Evolutionary conservation across 2,797 vertebrate genomes (phyloP).

Genomic region (Tamandua tetradactyla): DNA sequence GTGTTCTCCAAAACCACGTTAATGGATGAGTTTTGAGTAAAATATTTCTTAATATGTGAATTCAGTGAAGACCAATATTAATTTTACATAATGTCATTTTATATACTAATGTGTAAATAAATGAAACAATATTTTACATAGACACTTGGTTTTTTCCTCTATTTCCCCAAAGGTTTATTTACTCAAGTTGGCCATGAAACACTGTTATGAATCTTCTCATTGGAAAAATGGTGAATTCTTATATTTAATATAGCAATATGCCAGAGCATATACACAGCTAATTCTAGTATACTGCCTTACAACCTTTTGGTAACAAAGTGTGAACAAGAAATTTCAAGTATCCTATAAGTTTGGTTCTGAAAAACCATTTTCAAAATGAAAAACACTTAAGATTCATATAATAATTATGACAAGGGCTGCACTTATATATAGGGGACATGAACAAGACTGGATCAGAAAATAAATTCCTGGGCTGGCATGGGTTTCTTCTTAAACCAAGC

Average conservation of each 20-base stretch:
- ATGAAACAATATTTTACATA: background rate
- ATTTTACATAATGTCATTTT: background rate
- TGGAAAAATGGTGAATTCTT: background rate
- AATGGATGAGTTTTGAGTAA: background rate
- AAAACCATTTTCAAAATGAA: constrained; percentile 31
- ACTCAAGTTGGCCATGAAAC: background rate
- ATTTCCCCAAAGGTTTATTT: constrained; percentile 2
- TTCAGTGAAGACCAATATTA: background rate
- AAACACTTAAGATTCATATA: background rate
- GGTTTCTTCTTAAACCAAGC: background rate
- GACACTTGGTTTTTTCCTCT: background rate
- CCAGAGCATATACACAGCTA: background rate
- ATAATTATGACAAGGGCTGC: background rate
- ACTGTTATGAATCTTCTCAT: background rate
- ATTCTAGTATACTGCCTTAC: background rate
- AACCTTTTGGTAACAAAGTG: background rate
- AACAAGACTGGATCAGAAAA: background rate
- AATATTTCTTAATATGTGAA: background rate
- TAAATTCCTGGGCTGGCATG: background rate
- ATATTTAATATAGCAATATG: background rate
- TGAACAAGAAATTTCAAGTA: constrained; percentile 17
- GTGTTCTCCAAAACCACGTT: background rate
- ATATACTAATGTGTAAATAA: background rate
- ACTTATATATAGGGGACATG: background rate
- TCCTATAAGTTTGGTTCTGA: background rate